Evolutionary conservation across 1,140 invertebrate species (phyloP).

Genomic region (Antheraea pernyi): DNA sequence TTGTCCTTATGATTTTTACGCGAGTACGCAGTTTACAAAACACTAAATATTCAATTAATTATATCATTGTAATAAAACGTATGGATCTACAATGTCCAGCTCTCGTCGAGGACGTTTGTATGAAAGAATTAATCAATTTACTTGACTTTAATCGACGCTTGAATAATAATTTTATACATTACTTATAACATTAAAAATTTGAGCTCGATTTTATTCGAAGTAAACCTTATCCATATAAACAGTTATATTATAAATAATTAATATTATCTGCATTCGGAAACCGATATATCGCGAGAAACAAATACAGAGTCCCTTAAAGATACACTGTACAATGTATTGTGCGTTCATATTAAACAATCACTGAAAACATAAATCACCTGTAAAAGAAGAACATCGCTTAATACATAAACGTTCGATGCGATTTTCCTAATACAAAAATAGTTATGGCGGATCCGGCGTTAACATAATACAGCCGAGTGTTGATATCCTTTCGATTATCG

Average conservation of each 20-base stretch:
- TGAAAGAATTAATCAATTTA: constrained; percentile 55
- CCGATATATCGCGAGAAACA: constrained; percentile 40
- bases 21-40: constrained; percentile 76
- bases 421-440: constrained; percentile 69
- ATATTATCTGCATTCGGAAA: constrained; percentile 28
- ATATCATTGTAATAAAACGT: constrained; percentile 41
- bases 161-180: constrained; percentile 57
- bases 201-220: constrained; percentile 75
- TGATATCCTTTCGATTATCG: constrained; percentile 56
- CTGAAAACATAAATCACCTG: constrained; percentile 46
- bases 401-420: constrained; percentile 51
- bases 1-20: constrained; percentile 77
- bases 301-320: constrained; percentile 45
- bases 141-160: constrained; percentile 51
- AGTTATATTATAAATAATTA: constrained; percentile 24
- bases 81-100: constrained; percentile 62
- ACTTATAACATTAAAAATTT: constrained; percentile 70
- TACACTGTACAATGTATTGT: constrained; percentile 66
- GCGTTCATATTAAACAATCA: constrained; percentile 69
- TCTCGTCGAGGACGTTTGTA: constrained; percentile 61
- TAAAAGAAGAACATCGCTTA: constrained; percentile 53
- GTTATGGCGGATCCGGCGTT: constrained; percentile 55
- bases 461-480: constrained; percentile 54
- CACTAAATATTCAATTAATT: constrained; percentile 58
- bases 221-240: constrained; percentile 48